These are phyloP conservation scores for Cotesia chilonis DNA, from an alignment of 1,140 invertebrate species.

Conservation along the genomic window DNA sequence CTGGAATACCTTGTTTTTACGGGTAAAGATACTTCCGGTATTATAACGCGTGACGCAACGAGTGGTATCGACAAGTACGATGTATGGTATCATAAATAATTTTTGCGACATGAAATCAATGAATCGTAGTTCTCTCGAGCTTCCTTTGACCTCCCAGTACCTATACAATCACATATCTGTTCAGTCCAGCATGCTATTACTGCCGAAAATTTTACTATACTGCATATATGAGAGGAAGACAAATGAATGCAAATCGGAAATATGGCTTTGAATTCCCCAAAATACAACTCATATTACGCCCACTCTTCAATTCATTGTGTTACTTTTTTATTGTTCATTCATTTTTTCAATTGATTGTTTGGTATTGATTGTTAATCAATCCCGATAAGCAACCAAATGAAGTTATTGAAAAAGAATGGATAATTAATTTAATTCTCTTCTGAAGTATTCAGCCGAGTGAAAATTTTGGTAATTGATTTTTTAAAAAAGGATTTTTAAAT, in stretches of 20 bases:
- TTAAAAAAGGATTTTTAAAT: too few species aligned
- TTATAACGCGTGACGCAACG: constrained; percentile 57
- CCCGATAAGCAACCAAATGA: too few species aligned
- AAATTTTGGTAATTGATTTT: too few species aligned
- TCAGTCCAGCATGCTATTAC: constrained; percentile 41
- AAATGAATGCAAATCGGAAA: constrained; percentile 23
- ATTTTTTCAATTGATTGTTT: background rate
- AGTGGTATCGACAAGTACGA: constrained; percentile 59
- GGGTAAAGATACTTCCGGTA: constrained; percentile 53
- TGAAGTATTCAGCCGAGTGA: too few species aligned
- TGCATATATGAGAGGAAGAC: constrained; percentile 6
- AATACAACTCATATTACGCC: constrained; percentile 19
- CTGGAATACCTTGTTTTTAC: constrained; percentile 33
- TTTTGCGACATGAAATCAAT: constrained; percentile 56
- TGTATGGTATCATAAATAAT: constrained; percentile 59
- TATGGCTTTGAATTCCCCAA: constrained; percentile 19
- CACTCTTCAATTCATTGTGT: constrained; percentile 10
- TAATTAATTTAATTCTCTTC: too few species aligned
- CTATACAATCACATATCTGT: constrained; percentile 43
- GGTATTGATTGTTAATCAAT: too few species aligned
- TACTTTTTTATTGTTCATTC: constrained; percentile 7
- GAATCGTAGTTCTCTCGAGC: constrained; percentile 45
- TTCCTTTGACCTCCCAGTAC: constrained; percentile 44
- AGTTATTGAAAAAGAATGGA: too few species aligned
- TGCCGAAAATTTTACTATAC: constrained; percentile 15